phyloP scores from a whole-genome alignment of 2,797 vertebrate species.

The Sylvilagus floridanus region DNA sequence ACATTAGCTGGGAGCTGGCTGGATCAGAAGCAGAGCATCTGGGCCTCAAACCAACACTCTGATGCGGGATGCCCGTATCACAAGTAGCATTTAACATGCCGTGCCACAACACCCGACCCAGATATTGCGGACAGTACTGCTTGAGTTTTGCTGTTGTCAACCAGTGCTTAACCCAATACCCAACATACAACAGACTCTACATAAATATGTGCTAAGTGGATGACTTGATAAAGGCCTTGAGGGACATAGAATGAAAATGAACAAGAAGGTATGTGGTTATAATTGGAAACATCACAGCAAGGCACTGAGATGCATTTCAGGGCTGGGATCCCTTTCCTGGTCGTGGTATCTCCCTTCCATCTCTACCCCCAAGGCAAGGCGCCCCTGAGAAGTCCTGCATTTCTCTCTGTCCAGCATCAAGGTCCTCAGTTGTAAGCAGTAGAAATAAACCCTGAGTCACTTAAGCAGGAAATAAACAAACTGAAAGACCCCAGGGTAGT shows the following conservation, averaged over 20 bases:
- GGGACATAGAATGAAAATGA: background rate
- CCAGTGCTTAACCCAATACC: background rate
- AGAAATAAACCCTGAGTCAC: background rate
- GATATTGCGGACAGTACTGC: background rate
- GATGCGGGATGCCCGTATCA: no score
- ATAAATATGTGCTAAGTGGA: background rate
- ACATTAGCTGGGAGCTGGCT: no score
- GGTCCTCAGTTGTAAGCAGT: background rate
- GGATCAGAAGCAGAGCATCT: no score
- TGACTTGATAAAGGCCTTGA: background rate
- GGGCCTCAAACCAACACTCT: no score
- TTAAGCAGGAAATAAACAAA: conserved; percentile 4
- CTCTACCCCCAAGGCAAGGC: background rate
- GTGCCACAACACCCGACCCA: no score
- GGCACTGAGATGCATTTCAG: background rate
- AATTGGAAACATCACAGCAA: background rate
- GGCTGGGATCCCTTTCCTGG: background rate
- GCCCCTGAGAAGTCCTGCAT: background rate
- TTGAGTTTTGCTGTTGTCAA: background rate
- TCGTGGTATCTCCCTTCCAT: background rate
- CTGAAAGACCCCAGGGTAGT: background rate
- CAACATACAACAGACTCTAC: background rate
- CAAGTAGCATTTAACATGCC: no score
- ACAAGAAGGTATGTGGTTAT: background rate
- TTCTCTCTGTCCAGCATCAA: background rate